phyloP scores from a whole-genome alignment of 2,888 invertebrate genomes.

The Drosophila algonquin region DNA sequence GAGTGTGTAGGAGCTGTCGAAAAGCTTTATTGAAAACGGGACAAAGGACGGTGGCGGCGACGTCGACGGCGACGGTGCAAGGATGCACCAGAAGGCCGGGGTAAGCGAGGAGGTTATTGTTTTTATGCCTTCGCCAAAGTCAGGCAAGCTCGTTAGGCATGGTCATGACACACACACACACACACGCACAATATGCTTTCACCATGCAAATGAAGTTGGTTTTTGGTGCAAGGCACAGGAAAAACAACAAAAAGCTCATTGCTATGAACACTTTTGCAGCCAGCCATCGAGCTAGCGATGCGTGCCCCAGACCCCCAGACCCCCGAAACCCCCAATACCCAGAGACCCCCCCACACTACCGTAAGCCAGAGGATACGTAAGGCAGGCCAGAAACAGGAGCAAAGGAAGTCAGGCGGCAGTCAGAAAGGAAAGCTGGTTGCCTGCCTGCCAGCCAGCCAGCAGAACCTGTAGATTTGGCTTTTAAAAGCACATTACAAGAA shows the following conservation, averaged over 20 bases:
- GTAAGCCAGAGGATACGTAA: not conserved
- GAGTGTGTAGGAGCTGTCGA: conserved; percentile 48
- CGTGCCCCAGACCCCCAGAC: conserved; percentile 32
- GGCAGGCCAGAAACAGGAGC: conserved; percentile 17
- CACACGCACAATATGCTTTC: conserved; percentile 55
- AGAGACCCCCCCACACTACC: not conserved
- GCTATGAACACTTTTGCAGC: conserved; percentile 52
- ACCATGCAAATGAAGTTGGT: conserved; percentile 74
- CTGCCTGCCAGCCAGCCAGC: conserved; percentile 6
- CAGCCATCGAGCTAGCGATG: conserved; percentile 8
- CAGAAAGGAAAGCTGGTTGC: no score
- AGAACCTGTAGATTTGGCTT: conserved; percentile 73
- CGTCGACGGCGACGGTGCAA: conserved; percentile 6
- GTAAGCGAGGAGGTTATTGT: conserved; percentile 25
- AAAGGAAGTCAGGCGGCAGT: conserved; percentile 1
- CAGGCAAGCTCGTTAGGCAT: conserved; percentile 64
- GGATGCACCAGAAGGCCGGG: not conserved
- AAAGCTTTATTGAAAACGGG: conserved; percentile 69
- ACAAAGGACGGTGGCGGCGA: conserved; percentile 34
- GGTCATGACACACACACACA: conserved; percentile 42
- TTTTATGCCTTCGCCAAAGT: conserved; percentile 51
- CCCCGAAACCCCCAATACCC: not conserved
- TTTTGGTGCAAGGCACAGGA: conserved; percentile 64
- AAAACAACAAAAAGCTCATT: conserved; percentile 67
- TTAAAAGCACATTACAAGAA: conserved; percentile 76